These are phyloP conservation scores for Fringilla coelebs DNA, from an alignment of 2,797 vertebrate species.

Conservation along the genomic window DNA sequence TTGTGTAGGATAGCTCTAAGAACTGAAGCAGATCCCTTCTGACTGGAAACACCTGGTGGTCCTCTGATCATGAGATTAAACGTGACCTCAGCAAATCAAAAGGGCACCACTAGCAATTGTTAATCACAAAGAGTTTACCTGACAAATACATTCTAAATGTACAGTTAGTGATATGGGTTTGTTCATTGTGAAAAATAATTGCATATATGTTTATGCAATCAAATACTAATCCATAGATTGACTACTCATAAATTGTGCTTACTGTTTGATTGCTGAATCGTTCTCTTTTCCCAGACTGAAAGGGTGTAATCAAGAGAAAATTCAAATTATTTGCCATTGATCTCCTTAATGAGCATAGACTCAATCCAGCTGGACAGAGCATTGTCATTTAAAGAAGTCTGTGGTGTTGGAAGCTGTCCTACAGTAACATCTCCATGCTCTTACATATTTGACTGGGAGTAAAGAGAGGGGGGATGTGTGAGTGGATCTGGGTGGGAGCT, in stretches of 20 bases:
- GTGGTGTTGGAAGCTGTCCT: neutral
- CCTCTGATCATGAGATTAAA: neutral
- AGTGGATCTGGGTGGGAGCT: neutral
- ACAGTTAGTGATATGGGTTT: neutral
- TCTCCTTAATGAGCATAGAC: neutral
- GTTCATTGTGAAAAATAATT: neutral
- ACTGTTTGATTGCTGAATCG: neutral
- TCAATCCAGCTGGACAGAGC: neutral
- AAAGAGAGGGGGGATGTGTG: neutral
- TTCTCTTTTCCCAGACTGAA: neutral
- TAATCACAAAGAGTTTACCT: neutral
- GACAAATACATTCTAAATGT: neutral
- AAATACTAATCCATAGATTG: neutral
- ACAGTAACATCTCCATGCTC: neutral
- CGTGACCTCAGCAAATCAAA: neutral
- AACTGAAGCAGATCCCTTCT: neutral
- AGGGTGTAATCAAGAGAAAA: neutral
- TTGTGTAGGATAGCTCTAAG: neutral
- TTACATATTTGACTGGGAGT: neutral
- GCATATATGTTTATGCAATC: neutral
- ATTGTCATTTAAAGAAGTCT: neutral
- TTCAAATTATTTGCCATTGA: neutral
- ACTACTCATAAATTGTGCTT: neutral
- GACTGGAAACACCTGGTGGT: neutral
- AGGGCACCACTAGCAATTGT: neutral